A percentile compares a stretch with the other conserved stretches of the same genome.
Evolutionary conservation across 2,888 invertebrate species (phyloP).

Genomic region (Euzetes globulus): DNA sequence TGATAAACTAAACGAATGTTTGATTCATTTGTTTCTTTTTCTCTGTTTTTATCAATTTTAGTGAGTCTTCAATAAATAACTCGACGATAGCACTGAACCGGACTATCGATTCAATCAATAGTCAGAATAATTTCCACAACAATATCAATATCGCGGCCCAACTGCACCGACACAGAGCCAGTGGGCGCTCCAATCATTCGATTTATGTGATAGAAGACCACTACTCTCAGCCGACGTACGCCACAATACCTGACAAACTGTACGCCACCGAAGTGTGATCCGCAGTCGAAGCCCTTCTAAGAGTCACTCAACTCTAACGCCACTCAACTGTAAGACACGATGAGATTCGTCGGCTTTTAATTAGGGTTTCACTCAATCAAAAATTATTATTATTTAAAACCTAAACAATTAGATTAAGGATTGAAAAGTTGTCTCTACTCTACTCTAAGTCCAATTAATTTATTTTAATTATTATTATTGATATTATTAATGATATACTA

Average conservation of each 20-base stretch:
- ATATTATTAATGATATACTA: neutral
- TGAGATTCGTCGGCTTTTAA: neutral
- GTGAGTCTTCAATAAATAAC: slow-evolving; percentile 23
- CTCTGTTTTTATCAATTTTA: neutral
- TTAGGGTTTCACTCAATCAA: neutral
- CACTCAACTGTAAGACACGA: neutral
- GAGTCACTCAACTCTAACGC: neutral
- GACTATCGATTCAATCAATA: slow-evolving; percentile 11
- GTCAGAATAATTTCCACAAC: slow-evolving; percentile 29
- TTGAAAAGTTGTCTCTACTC: neutral
- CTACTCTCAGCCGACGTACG: slow-evolving; percentile 35
- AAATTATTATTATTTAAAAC: slow-evolving; percentile 21
- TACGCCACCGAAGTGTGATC: slow-evolving; percentile 40
- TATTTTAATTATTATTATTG: slow-evolving; percentile 15
- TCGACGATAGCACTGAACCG: neutral
- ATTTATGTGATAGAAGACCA: slow-evolving; percentile 41
- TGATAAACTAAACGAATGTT: neutral
- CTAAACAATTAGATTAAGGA: neutral
- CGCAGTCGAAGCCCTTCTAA: neutral
- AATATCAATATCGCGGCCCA: slow-evolving; percentile 33
- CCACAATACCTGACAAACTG: slow-evolving; percentile 34
- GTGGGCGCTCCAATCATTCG: slow-evolving; percentile 30
- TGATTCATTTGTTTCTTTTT: neutral
- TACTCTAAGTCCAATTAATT: slow-evolving; percentile 20
- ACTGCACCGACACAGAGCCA: slow-evolving; percentile 21